Percentiles rank a stretch among this genome's conserved stretches.
Conservation (phyloP, 37 sponge, comb jelly and placozoan species). For the Ephydatia muelleri region DNA sequence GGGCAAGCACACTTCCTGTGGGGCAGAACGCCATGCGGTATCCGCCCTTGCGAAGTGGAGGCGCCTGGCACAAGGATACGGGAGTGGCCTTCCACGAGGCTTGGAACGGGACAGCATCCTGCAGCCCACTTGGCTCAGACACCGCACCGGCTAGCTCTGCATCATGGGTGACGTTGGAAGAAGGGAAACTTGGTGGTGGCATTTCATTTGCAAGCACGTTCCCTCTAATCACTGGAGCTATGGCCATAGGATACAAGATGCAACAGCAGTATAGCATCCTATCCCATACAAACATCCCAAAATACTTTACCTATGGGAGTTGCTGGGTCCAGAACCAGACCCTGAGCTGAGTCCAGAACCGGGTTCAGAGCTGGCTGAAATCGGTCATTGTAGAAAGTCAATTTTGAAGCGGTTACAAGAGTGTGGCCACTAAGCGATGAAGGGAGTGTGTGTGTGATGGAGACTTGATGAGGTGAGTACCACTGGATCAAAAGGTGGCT, state of each 20-base stretch:
- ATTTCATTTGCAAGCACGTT: neutral
- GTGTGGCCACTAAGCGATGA: neutral
- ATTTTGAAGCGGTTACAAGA: neutral
- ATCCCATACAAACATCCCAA: no score
- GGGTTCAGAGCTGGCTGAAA: neutral
- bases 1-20: constrained; percentile 32
- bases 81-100: constrained; percentile 16
- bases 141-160: neutral
- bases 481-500: constrained; percentile 43
- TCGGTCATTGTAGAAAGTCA: neutral
- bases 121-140: neutral
- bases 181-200: neutral
- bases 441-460: neutral
- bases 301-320: no score
- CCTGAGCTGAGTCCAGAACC: neutral
- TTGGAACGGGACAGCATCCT: constrained; percentile 14
- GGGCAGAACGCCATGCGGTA: constrained; percentile 38
- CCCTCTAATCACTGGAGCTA: neutral
- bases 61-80: neutral
- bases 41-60: constrained; percentile 9
- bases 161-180: neutral
- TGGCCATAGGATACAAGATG: neutral
- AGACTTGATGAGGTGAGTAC: neutral
- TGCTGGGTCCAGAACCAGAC: neutral
- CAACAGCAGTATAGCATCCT: no score